phyloP scores from a whole-genome alignment of 2,797 vertebrate genomes.

The Scomberomorus guttatus region DNA sequence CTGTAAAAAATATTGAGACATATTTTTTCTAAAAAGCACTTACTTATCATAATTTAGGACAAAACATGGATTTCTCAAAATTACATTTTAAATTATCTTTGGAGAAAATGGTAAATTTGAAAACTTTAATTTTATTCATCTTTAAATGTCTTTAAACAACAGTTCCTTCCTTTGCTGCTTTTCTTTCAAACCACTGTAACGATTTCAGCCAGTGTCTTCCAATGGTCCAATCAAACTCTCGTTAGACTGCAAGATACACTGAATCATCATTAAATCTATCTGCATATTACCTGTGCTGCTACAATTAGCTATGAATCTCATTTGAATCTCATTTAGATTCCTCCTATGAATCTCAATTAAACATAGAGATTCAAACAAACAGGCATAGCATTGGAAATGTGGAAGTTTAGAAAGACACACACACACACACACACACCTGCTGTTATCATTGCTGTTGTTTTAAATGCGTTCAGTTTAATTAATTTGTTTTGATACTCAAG shows the following conservation, averaged over 20 bases:
- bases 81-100: slow-evolving; percentile 6
- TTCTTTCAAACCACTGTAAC: slow-evolving; percentile 50
- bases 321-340: slow-evolving; percentile 83
- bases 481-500: slow-evolving; percentile 86
- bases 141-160: slow-evolving; percentile 34
- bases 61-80: not conserved
- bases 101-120: not conserved
- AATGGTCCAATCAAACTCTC: slow-evolving; percentile 75
- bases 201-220: slow-evolving; percentile 67
- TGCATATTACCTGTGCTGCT: slow-evolving; percentile 80
- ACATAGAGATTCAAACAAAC: slow-evolving; percentile 73
- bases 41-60: not conserved
- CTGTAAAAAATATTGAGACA: not conserved
- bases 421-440: slow-evolving; percentile 64
- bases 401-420: slow-evolving; percentile 15
- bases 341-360: slow-evolving; percentile 82
- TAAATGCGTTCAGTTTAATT: slow-evolving; percentile 81
- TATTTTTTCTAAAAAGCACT: not conserved
- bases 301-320: slow-evolving; percentile 82
- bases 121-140: slow-evolving; percentile 21
- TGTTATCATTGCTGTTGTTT: slow-evolving; percentile 79
- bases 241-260: slow-evolving; percentile 74
- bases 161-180: slow-evolving; percentile 14
- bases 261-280: slow-evolving; percentile 81
- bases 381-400: slow-evolving; percentile 46